Conservation (phyloP, 2,113 vertebrate genomes). For the Malurus elegans region DNA sequence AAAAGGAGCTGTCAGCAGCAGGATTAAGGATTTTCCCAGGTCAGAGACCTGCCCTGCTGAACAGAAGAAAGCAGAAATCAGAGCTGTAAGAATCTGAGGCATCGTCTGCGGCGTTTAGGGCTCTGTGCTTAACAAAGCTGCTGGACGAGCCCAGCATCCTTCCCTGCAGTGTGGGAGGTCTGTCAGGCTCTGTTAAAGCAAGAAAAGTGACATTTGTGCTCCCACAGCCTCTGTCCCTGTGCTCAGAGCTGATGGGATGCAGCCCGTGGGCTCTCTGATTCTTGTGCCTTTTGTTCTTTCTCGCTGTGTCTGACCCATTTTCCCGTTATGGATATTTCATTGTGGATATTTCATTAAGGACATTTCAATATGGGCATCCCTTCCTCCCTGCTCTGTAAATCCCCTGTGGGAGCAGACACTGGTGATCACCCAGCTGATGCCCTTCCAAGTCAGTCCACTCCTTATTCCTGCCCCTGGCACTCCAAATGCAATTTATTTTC, state of each 20-base stretch:
- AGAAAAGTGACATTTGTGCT: background rate
- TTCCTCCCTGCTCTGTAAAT: no score
- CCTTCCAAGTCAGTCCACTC: background rate
- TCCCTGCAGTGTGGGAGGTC: background rate
- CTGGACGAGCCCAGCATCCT: background rate
- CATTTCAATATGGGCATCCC: no score
- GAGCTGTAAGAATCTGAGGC: background rate
- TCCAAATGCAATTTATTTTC: background rate
- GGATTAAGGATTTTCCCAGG: conserved; percentile 55
- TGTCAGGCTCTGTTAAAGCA: background rate
- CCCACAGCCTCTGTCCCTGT: background rate
- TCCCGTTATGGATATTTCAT: background rate
- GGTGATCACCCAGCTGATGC: background rate
- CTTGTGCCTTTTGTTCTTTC: background rate
- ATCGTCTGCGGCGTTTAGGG: background rate
- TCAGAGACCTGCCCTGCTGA: conserved; percentile 43
- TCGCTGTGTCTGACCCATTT: background rate
- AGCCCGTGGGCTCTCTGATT: background rate
- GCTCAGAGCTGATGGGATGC: background rate
- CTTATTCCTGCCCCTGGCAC: conserved; percentile 7
- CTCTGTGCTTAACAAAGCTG: background rate
- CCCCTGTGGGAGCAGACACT: background rate
- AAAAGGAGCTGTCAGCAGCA: conserved; percentile 30
- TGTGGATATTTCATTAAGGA: no score
- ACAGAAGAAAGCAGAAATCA: conserved; percentile 28